Conservation (phyloP, 2,113 vertebrate species). For the Poecilia latipinna region DNA sequence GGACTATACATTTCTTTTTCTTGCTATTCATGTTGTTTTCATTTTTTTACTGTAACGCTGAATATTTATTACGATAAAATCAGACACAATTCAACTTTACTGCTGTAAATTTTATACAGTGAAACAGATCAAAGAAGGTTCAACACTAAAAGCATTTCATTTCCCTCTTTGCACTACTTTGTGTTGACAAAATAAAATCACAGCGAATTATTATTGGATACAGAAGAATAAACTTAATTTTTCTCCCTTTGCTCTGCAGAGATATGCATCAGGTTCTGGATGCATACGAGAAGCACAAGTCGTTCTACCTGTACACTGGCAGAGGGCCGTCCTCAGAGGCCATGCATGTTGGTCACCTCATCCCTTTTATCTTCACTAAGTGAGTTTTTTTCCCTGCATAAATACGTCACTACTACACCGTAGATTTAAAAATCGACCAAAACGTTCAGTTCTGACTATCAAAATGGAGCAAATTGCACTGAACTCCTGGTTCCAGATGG, state of each 20-base stretch:
- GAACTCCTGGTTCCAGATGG: slow-evolving; percentile 82
- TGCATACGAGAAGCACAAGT: slow-evolving; percentile 91
- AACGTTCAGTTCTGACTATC: too few relatives aligned
- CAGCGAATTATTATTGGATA: too few relatives aligned
- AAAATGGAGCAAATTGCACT: too few relatives aligned
- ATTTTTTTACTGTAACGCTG: too few relatives aligned
- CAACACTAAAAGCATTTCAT: not conserved
- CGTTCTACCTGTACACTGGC: slow-evolving; percentile 97
- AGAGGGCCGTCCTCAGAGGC: slow-evolving; percentile 94
- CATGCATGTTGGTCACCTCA: slow-evolving; percentile 95
- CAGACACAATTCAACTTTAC: too few relatives aligned
- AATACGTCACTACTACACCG: too few relatives aligned
- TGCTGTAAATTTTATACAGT: too few relatives aligned
- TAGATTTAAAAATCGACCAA: not conserved
- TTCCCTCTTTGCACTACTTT: too few relatives aligned
- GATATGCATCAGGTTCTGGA: slow-evolving; percentile 96
- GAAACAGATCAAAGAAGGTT: too few relatives aligned
- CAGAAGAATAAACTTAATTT: not conserved
- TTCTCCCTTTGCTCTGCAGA: slow-evolving; percentile 71
- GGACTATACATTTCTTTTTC: not conserved
- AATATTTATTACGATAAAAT: too few relatives aligned
- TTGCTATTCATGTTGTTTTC: not conserved
- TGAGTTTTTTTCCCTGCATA: slow-evolving; percentile 72
- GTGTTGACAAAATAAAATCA: too few relatives aligned
- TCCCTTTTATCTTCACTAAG: slow-evolving; percentile 97